Conservation (phyloP, 2,113 vertebrate species). For the Felis catus region F.catus_Fca126_mat1.0 CM031421.1:43391001-43391500, state of each 20-base stretch:
- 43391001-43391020: too few relatives aligned
- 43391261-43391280: neutral
- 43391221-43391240: neutral
- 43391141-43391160: too few relatives aligned
- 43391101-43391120: neutral
- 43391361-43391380: too few relatives aligned
- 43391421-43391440: too few relatives aligned
- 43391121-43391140: neutral
- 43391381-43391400: too few relatives aligned
- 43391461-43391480: too few relatives aligned
- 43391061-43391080: neutral
- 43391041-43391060: neutral
- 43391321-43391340: too few relatives aligned
- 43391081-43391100: neutral
- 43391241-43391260: neutral
- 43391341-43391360: too few relatives aligned
- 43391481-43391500: too few relatives aligned
- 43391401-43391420: too few relatives aligned
- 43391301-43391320: neutral
- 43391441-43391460: too few relatives aligned
- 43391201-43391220: neutral
- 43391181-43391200: neutral
- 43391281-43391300: neutral
- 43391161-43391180: neutral
- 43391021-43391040: too few relatives aligned